A percentile compares a stretch with the other conserved stretches of the same genome.
phyloP scores from a whole-genome alignment of 1,140 invertebrate genomes.

The Tetramorium simillimum region DNA sequence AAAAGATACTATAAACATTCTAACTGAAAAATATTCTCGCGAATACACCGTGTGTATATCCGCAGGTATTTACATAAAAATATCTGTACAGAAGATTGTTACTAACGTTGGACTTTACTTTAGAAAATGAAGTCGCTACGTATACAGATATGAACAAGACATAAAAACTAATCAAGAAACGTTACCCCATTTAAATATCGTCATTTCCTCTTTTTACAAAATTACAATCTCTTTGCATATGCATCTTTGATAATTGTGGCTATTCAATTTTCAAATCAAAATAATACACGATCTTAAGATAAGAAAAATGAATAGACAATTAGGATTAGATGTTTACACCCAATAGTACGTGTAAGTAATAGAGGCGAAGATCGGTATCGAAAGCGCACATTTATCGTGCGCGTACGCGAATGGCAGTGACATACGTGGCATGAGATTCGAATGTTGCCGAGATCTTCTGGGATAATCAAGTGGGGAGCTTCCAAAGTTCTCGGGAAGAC shows the following conservation, averaged over 20 bases:
- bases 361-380: background rate
- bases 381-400: background rate
- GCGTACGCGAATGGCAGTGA: conserved; percentile 14
- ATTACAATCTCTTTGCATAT: background rate
- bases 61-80: background rate
- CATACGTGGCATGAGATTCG: conserved; percentile 18
- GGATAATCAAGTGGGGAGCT: conserved; percentile 15
- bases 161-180: background rate
- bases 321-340: background rate
- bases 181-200: background rate
- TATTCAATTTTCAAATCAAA: background rate
- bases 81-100: background rate
- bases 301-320: background rate
- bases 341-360: background rate
- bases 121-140: background rate
- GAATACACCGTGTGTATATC: background rate
- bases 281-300: background rate
- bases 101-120: background rate
- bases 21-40: background rate
- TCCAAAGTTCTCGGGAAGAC: conserved; percentile 31
- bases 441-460: background rate
- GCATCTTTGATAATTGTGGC: background rate
- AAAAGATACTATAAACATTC: background rate
- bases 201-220: background rate
- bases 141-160: background rate